Evolutionary conservation across 2,888 invertebrate species (phyloP).

Genomic region (Dynastes hyllus): DNA sequence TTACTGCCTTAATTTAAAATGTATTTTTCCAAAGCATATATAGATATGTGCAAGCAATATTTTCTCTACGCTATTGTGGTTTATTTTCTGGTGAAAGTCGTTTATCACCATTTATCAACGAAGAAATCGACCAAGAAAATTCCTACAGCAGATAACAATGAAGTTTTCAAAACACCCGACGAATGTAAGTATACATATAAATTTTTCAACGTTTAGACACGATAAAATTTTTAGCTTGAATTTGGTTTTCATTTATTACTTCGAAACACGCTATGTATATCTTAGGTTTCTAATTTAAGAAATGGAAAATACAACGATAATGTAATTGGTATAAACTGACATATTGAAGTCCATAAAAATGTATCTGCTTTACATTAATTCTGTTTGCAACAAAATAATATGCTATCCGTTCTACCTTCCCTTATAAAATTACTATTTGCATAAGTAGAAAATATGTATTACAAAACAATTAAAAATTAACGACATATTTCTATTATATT

Average conservation of each 20-base stretch:
- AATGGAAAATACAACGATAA: too few relatives aligned
- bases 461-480: too few relatives aligned
- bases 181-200: constrained; percentile 21
- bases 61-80: neutral
- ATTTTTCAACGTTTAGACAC: neutral
- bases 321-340: too few relatives aligned
- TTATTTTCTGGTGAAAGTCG: constrained; percentile 11
- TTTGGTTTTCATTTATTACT: neutral
- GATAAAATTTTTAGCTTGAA: neutral
- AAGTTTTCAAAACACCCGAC: constrained; percentile 20
- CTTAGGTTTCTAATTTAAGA: too few relatives aligned
- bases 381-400: too few relatives aligned
- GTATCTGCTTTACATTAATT: too few relatives aligned
- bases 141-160: neutral
- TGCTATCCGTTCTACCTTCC: too few relatives aligned
- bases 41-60: constrained; percentile 2
- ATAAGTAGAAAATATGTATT: too few relatives aligned
- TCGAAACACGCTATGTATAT: too few relatives aligned
- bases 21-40: constrained; percentile 2
- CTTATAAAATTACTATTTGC: too few relatives aligned
- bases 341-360: too few relatives aligned
- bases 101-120: constrained; percentile 13
- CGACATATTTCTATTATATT: too few relatives aligned
- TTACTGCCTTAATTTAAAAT: constrained; percentile 2
- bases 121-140: neutral